phyloP scores from a whole-genome alignment of 2,113 vertebrate species.

The Menidia beryllina region DNA sequence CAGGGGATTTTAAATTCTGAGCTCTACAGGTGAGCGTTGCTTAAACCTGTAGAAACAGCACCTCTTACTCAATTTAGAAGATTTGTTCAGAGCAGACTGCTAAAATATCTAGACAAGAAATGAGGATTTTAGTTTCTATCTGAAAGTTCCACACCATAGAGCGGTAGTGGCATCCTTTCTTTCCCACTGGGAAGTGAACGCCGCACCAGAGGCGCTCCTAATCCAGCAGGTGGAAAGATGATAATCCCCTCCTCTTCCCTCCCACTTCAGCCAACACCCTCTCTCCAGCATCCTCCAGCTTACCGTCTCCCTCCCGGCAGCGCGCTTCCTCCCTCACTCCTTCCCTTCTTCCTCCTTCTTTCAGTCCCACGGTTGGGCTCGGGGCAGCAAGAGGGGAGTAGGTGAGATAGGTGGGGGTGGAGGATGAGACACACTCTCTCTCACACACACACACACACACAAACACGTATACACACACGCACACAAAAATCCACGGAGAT shows the following conservation, averaged over 20 bases:
- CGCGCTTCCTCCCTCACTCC: conserved; percentile 39
- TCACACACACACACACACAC: conserved; percentile 3
- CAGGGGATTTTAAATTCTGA: background rate
- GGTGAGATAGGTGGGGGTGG: conserved; percentile 36
- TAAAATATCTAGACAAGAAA: too few species aligned
- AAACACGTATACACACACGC: conserved; percentile 12
- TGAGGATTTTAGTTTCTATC: background rate
- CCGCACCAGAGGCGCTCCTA: conserved; percentile 60
- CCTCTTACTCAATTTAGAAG: too few species aligned
- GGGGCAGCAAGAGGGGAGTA: conserved; percentile 42
- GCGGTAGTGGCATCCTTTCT: conserved; percentile 16
- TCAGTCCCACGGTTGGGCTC: conserved; percentile 70
- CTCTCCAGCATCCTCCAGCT: conserved; percentile 72
- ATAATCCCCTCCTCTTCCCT: conserved; percentile 74
- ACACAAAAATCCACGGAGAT: conserved; percentile 30
- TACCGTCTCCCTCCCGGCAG: conserved; percentile 71
- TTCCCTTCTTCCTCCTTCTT: conserved; percentile 28
- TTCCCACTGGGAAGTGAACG: conserved; percentile 56
- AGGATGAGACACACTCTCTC: conserved; percentile 18
- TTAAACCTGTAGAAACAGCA: too few species aligned
- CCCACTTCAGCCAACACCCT: conserved; percentile 63
- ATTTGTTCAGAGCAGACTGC: too few species aligned
- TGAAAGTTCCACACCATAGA: too few species aligned
- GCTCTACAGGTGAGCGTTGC: too few species aligned
- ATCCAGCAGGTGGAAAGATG: conserved; percentile 68